Conservation (phyloP, 2,888 invertebrate species). For the Chirona hameri region DNA sequence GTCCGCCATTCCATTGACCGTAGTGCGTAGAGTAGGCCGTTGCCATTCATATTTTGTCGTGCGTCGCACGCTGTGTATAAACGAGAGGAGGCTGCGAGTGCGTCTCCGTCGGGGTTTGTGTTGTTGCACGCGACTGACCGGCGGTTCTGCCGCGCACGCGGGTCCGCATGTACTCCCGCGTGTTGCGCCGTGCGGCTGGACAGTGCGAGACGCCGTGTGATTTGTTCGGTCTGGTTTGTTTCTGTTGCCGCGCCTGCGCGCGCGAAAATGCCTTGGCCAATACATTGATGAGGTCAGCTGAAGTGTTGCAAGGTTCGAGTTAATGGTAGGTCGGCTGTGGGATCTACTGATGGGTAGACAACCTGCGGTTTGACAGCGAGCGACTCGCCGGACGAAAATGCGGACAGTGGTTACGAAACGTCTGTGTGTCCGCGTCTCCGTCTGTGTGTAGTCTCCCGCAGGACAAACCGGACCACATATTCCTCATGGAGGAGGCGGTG, state of each 20-base stretch:
- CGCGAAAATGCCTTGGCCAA: neutral
- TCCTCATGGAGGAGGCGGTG: too few species aligned
- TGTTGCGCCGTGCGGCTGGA: neutral
- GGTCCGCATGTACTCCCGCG: neutral
- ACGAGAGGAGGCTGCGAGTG: neutral
- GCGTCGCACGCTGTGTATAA: neutral
- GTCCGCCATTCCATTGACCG: constrained; percentile 25
- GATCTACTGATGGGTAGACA: too few species aligned
- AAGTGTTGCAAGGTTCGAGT: too few species aligned
- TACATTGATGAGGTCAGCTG: too few species aligned
- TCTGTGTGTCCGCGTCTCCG: too few species aligned
- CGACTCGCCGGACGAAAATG: too few species aligned
- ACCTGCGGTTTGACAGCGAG: too few species aligned
- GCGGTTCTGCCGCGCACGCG: neutral
- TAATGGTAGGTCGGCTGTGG: too few species aligned
- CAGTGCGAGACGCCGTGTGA: neutral
- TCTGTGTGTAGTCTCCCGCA: too few species aligned
- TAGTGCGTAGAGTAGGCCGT: constrained; percentile 22
- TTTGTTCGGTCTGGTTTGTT: constrained; percentile 12
- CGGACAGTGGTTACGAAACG: too few species aligned
- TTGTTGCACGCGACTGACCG: neutral
- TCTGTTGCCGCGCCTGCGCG: neutral
- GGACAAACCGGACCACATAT: too few species aligned
- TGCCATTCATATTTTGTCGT: constrained; percentile 2
- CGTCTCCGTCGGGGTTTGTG: neutral